phyloP scores from a whole-genome alignment of 2,113 vertebrate genomes.

The Ivindomyrus marchei region DNA sequence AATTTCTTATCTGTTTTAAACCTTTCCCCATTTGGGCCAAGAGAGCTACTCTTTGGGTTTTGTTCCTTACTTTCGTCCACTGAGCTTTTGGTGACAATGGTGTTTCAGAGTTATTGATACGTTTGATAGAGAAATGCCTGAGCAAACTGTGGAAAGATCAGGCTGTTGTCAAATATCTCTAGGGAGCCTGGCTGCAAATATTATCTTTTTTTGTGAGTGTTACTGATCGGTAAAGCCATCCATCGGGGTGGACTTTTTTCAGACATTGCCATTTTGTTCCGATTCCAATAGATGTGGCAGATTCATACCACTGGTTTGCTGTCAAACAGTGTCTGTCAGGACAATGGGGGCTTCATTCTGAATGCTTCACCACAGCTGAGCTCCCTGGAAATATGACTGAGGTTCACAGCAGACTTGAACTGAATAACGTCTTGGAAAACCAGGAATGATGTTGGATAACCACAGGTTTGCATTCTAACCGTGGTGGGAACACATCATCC shows the following conservation, averaged over 20 bases:
- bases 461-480: neutral
- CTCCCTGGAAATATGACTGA: neutral
- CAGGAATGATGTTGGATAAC: neutral
- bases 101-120: slow-evolving; percentile 50
- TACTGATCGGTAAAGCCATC: neutral
- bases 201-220: neutral
- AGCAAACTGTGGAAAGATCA: slow-evolving; percentile 55
- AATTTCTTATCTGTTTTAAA: neutral
- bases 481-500: neutral
- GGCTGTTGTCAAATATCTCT: slow-evolving; percentile 41
- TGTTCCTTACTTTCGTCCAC: slow-evolving; percentile 4
- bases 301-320: neutral
- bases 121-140: slow-evolving; percentile 55
- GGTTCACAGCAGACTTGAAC: neutral
- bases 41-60: slow-evolving; percentile 20
- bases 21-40: neutral
- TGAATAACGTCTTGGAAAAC: neutral
- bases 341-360: neutral
- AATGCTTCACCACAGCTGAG: neutral
- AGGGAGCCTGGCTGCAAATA: slow-evolving; percentile 36
- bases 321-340: neutral
- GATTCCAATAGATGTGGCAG: neutral
- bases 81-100: slow-evolving; percentile 30
- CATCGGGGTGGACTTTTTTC: neutral
- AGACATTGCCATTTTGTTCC: neutral